Percentiles rank a stretch among this genome's conserved stretches.
These are phyloP conservation scores for Sebastolobus altivelis DNA, from an alignment of 2,797 vertebrate species.

Conservation along the genomic window DNA sequence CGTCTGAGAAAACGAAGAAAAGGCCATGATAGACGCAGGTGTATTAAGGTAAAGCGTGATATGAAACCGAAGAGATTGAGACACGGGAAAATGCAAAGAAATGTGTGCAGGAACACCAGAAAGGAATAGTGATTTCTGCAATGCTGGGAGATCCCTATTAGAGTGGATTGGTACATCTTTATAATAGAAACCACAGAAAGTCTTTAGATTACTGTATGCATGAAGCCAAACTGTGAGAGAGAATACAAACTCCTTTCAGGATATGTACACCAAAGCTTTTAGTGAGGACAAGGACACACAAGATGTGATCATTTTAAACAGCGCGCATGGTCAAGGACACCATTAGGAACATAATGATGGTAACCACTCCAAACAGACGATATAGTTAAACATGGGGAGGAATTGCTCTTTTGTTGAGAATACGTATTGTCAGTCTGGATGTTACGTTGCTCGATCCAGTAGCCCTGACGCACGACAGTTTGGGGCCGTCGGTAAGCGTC, in stretches of 20 bases:
- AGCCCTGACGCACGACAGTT: no score
- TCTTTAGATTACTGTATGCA: background rate
- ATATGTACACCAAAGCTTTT: background rate
- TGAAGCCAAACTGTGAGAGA: background rate
- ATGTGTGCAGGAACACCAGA: background rate
- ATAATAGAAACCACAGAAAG: background rate
- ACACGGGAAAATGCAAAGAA: conserved; percentile 22
- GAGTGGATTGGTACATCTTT: background rate
- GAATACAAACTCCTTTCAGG: background rate
- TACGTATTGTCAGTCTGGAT: background rate
- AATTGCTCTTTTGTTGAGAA: background rate
- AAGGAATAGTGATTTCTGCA: background rate
- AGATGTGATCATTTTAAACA: background rate
- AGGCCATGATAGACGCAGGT: conserved; percentile 7
- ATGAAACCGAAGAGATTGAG: conserved; percentile 7
- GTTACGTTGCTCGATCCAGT: background rate
- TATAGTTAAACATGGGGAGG: background rate
- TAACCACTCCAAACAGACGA: background rate
- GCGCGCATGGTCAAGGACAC: background rate
- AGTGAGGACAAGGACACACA: background rate
- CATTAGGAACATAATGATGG: background rate
- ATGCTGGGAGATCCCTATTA: background rate
- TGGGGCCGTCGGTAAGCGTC: no score
- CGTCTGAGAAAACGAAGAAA: conserved; percentile 6
- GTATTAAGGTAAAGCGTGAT: conserved; percentile 28